Conservation (phyloP, 2,797 vertebrate species). For the Adelosebastes latens region DNA sequence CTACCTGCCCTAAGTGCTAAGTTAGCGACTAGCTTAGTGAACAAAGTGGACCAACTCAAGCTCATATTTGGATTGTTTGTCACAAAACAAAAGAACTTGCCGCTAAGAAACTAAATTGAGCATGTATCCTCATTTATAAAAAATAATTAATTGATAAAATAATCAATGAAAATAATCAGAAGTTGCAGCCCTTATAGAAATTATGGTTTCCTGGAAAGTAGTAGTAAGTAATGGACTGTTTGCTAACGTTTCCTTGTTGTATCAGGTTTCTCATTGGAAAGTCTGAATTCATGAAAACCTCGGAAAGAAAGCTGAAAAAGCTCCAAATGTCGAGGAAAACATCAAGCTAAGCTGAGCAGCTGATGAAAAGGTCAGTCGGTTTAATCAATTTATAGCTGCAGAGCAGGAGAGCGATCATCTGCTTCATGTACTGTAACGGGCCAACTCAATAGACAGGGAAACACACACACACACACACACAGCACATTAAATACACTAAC, state of each 20-base stretch:
- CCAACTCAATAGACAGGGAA: neutral
- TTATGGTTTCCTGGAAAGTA: neutral
- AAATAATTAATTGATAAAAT: neutral
- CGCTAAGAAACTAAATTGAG: neutral
- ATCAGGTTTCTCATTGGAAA: neutral
- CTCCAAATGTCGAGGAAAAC: no score
- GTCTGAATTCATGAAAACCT: neutral
- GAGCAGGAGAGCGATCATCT: neutral
- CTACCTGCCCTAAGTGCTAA: neutral
- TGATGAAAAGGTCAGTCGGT: slow-evolving; percentile 6
- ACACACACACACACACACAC: neutral
- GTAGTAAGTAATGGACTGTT: no score
- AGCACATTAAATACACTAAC: neutral
- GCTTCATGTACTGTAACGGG: neutral
- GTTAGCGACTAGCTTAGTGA: neutral
- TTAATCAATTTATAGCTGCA: slow-evolving; percentile 10
- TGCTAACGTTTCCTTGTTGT: no score
- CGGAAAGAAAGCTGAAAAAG: neutral
- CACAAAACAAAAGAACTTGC: neutral
- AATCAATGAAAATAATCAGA: neutral
- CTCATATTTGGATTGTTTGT: neutral
- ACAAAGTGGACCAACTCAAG: neutral
- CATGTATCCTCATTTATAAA: neutral
- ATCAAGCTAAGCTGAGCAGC: neutral
- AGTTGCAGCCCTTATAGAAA: fast-evolving